Conservation (phyloP, 2,797 vertebrate species). For the Gallirallus australis region DNA sequence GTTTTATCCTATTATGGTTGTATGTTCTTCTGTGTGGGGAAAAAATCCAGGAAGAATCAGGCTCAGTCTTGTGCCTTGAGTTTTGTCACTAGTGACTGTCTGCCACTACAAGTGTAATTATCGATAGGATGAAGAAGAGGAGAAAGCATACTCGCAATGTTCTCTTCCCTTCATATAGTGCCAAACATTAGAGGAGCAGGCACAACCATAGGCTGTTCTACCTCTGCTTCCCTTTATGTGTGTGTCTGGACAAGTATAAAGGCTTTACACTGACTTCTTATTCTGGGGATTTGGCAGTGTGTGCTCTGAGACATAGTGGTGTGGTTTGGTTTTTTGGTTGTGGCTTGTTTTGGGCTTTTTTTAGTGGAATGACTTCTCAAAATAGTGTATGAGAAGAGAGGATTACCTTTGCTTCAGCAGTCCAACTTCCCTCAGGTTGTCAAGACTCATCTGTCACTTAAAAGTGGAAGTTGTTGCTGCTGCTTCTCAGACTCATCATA, state of each 20-base stretch:
- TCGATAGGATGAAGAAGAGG: not conserved
- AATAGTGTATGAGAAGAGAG: not conserved
- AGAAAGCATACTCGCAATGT: not conserved
- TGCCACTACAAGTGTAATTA: not conserved
- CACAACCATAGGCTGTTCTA: rapidly evolving
- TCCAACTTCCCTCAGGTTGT: not conserved
- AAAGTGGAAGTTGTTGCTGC: not conserved
- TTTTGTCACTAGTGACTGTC: not conserved
- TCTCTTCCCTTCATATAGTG: not conserved
- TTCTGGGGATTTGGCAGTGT: not conserved
- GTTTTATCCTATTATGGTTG: not conserved
- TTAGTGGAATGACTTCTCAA: not conserved
- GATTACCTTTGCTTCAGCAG: not conserved
- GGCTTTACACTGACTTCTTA: not conserved
- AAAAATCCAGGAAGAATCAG: not conserved
- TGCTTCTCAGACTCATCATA: not conserved
- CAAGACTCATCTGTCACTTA: not conserved
- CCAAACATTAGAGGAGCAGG: not conserved
- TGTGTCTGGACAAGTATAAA: not conserved
- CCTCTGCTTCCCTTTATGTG: not conserved
- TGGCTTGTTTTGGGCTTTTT: not conserved
- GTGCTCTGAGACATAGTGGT: not conserved
- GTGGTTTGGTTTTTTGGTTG: not conserved
- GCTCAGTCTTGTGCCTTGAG: not conserved
- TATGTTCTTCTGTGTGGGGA: not conserved